These are phyloP conservation scores for Nephrotoma appendiculata DNA, from an alignment of 2,888 invertebrate species.

Conservation along the genomic window DNA sequence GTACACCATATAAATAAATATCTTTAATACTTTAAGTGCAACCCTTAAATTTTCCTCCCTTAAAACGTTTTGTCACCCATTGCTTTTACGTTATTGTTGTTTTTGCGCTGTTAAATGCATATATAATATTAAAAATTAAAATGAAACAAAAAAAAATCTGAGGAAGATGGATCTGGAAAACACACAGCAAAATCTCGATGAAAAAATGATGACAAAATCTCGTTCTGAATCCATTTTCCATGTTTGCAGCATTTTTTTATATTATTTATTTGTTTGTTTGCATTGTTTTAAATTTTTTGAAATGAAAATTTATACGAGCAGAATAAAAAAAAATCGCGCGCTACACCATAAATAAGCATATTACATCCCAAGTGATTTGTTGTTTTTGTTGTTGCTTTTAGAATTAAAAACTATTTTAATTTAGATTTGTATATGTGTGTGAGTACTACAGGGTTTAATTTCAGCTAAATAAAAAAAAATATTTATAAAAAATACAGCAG, in stretches of 20 bases:
- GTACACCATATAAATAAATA: background rate
- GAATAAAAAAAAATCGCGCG: background rate
- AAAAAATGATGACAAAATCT: background rate
- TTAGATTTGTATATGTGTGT: background rate
- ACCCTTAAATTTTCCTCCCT: background rate
- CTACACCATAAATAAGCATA: background rate
- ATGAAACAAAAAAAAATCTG: background rate
- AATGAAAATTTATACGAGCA: background rate
- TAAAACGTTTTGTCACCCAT: background rate
- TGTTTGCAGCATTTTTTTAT: background rate
- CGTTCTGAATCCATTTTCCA: background rate
- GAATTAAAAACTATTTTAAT: background rate
- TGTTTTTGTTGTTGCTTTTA: background rate
- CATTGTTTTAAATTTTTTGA: background rate
- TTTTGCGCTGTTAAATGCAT: background rate
- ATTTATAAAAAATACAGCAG: background rate
- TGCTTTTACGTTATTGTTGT: background rate
- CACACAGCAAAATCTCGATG: background rate
- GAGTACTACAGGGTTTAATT: background rate
- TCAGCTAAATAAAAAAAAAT: background rate
- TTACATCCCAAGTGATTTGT: background rate
- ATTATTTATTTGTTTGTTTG: background rate
- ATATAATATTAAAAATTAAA: background rate
- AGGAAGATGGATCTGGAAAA: background rate
- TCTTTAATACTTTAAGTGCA: background rate